A percentile compares a stretch with the other conserved stretches of the same genome.
phyloP scores from a whole-genome alignment of 2,797 vertebrate genomes.

The Tiaroga cobitis region DNA sequence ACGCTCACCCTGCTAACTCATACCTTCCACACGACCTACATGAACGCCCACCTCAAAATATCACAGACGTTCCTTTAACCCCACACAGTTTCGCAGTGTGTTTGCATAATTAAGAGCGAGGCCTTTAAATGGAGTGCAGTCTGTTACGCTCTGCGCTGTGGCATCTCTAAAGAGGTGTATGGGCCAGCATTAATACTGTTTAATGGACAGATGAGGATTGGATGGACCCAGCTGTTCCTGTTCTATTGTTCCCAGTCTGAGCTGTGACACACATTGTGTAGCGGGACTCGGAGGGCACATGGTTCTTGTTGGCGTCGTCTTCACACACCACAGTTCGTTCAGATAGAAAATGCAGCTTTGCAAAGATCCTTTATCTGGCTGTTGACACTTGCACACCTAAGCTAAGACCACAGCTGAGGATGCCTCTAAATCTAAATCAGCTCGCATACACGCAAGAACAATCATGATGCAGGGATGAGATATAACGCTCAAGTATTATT shows the following conservation, averaged over 20 bases:
- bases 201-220: constrained; percentile 30
- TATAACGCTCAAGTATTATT: not conserved
- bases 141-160: not conserved
- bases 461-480: not conserved
- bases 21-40: not conserved
- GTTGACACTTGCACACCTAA: not conserved
- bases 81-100: not conserved
- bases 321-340: constrained; percentile 5
- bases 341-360: not conserved
- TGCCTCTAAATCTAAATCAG: not conserved
- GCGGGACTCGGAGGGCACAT: not conserved
- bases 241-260: constrained; percentile 13
- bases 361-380: constrained; percentile 12
- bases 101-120: not conserved
- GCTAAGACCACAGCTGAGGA: not conserved
- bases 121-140: not conserved
- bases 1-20: not conserved
- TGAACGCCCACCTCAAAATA: not conserved
- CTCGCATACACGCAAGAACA: not conserved
- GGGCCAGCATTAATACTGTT: constrained; percentile 31
- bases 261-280: constrained; percentile 20
- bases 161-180: constrained; percentile 6
- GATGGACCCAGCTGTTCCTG: constrained; percentile 12
- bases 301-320: not conserved
- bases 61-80: not conserved